These are phyloP conservation scores for Caiman crocodilus DNA, from an alignment of 2,797 vertebrate genomes.

Conservation along the genomic window DNA sequence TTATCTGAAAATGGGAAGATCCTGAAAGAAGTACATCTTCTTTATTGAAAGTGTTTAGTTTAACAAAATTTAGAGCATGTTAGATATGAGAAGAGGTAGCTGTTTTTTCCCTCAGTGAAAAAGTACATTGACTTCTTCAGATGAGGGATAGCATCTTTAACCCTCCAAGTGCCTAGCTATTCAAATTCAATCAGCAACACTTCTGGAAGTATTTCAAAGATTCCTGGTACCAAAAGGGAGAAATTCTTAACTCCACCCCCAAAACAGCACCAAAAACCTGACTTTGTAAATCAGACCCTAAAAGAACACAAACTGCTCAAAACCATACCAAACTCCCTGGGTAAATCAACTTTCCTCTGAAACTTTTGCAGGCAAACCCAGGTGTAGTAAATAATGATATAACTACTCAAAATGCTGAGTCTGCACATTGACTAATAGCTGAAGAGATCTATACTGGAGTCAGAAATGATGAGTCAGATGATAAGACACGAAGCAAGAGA, in stretches of 20 bases:
- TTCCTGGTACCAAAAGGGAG: not conserved
- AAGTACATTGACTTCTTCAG: not conserved
- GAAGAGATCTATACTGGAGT: not conserved
- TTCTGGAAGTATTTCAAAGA: not conserved
- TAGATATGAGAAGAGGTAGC: no score
- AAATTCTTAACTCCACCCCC: no score
- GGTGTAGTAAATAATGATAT: not conserved
- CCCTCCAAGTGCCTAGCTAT: no score
- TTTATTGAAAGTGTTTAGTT: no score
- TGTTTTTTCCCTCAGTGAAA: not conserved
- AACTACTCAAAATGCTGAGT: not conserved
- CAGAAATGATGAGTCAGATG: not conserved
- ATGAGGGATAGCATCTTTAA: no score
- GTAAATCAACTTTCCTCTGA: not conserved
- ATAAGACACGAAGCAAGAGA: not conserved
- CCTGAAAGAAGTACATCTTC: no score
- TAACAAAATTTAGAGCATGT: no score
- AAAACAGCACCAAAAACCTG: no score
- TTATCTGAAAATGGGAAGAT: no score
- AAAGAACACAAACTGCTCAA: no score
- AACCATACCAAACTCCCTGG: not conserved
- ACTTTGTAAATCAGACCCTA: no score
- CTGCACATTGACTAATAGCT: not conserved
- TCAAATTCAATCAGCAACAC: not conserved
- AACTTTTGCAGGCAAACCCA: not conserved